Evolutionary conservation across 2,888 invertebrate genomes (phyloP), one percentile per base, ranked within the genome.

Genomic region (Teleiodes luculella): DNA sequence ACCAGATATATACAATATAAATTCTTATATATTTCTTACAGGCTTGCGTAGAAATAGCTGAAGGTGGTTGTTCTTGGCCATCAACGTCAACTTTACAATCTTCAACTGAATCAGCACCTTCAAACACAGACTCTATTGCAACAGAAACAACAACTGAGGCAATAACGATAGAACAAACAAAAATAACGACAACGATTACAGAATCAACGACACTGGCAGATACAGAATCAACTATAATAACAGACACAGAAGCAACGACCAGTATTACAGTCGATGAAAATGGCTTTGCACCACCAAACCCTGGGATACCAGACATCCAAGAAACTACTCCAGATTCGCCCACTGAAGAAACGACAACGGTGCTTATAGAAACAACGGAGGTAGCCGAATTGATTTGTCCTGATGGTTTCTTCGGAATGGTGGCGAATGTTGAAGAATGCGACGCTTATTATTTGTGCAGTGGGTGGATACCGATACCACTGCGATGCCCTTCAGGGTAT

Each of bases 61-160:
- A 54, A 13, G 54, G 49, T 13, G 54, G 54, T 3, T 54, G 54
- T 39, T 49, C 54, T 14, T 54, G 55, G 24, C 6, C 6, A 24
- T 24, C 24, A 3, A 24, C 6, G 24, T 6, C 24, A 24, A 4
- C 24, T 6, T 3, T 24, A 24, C 3, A 3, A 24, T 6, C 33
- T 33, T 33, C 33, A 11, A 33, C 33, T 33, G 8, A 33, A 11
- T 8, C n/a, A 33, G 3, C 10, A 6, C n/a, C 10, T 5, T 6
- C 33, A 11, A 10, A 33, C 2, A 33, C 33, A 11, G 33, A 33
- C 2, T 33, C 33, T 33, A 33, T 10, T 6, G 33, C 2, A 33
- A 11, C 33, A 33, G 33, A 3, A 33, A 2, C 33, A 33, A 3
- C 33, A 11, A 33, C 10, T 33, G 11, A 8, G 10, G 11, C 33